A percentile compares a stretch with the other conserved stretches of the same genome.
Evolutionary conservation across 2,797 vertebrate species (phyloP).

Genomic region (Cichlasoma orientale): DNA sequence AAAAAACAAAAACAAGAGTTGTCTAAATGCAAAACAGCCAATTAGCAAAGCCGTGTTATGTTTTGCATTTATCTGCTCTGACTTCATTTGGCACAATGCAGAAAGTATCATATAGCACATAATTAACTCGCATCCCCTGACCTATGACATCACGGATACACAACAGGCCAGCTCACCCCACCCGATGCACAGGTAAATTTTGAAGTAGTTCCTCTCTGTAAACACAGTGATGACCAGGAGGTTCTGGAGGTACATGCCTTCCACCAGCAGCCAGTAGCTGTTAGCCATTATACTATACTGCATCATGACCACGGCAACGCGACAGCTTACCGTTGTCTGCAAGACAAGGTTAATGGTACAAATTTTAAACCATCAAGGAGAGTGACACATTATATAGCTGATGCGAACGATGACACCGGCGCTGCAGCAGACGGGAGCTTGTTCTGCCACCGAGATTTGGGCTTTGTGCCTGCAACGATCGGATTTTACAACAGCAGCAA

Average conservation of each 20-base stretch:
- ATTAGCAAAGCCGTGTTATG: not conserved
- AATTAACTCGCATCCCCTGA: not conserved
- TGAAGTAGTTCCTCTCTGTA: conserved; percentile 89
- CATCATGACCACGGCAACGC: conserved; percentile 89
- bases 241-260: conserved; percentile 93
- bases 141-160: conserved; percentile 4
- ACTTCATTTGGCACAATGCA: not conserved
- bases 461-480: not conserved
- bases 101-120: not conserved
- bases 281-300: conserved; percentile 95
- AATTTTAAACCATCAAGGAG: not conserved
- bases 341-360: conserved; percentile 20
- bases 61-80: not conserved
- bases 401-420: not conserved
- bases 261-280: conserved; percentile 97
- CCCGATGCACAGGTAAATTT: conserved; percentile 91
- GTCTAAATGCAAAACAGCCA: not conserved
- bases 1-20: not conserved
- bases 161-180: conserved; percentile 87
- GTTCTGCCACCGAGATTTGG: conserved; percentile 6
- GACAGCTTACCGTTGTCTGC: conserved; percentile 87
- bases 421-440: conserved; percentile 31
- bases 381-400: not conserved
- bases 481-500: not conserved
- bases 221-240: conserved; percentile 88